Conservation (phyloP, 2,113 vertebrate species). For the Epinephelus cyanopodus region DNA sequence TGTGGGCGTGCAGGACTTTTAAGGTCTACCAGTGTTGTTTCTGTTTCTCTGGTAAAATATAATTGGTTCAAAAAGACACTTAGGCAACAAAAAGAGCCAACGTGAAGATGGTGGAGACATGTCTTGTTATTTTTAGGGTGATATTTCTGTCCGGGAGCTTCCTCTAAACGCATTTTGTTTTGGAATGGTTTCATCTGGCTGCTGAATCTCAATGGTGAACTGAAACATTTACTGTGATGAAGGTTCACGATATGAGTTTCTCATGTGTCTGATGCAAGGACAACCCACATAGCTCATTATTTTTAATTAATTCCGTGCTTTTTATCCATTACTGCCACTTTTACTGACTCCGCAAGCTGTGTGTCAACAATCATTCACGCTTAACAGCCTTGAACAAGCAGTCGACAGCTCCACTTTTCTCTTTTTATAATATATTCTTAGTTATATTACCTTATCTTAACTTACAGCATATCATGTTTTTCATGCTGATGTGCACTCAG, state of each 20-base stretch:
- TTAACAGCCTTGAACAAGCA: neutral
- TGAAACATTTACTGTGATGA: constrained; percentile 2
- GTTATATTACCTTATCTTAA: neutral
- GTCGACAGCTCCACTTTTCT: neutral
- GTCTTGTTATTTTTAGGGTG: constrained; percentile 5
- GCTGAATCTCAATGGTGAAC: neutral
- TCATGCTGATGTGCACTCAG: too few relatives aligned
- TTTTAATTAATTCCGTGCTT: constrained; percentile 6
- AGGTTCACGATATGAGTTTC: neutral
- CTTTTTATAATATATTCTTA: neutral
- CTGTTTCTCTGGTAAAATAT: constrained; percentile 11
- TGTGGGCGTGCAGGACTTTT: constrained; percentile 22
- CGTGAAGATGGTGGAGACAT: neutral
- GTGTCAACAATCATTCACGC: neutral
- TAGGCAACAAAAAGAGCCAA: constrained; percentile 31
- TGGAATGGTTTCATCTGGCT: neutral
- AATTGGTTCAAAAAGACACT: constrained; percentile 7
- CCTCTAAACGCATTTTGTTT: constrained; percentile 3
- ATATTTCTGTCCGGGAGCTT: constrained; percentile 9
- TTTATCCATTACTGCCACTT: constrained; percentile 2
- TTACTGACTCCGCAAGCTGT: constrained; percentile 15
- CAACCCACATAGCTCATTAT: neutral
- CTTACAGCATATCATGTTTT: neutral
- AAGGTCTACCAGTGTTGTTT: constrained; percentile 11
- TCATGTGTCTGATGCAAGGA: neutral